Base-by-base conservation (phyloP, 2,113 vertebrate genomes). In the Gyps fulvus region DNA sequence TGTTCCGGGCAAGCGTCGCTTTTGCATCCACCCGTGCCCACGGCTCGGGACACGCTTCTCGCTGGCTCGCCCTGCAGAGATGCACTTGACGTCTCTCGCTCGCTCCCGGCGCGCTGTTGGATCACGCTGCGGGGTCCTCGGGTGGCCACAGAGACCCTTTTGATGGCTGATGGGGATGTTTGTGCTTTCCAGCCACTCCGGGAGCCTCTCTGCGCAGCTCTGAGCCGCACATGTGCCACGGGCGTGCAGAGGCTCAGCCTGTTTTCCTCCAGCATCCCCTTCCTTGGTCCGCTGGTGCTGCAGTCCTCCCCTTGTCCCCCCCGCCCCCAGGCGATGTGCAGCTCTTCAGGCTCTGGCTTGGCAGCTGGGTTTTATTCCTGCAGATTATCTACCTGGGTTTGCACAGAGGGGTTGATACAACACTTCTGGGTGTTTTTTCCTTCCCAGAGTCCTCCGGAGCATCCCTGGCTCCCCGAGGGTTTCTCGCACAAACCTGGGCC, bases 11-110 rank as follows among this genome's bases (percentile, higher is more conserved):
- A 26, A 80, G n/a, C 25, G 11, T 7, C 3, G 0, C 47, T 62
- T 16, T 15, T 16, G 49, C 27, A 25, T 1, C 7, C 38, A 2
- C 1, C 0, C 0, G 3, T 58, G 36, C 42, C 55, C 26, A 0
- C 6, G 29, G 70, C 7, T 11, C 34, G 8, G 89, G 38, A n/a
- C 38, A 3, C 3, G 2, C 16, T 38, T 34, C 19, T 38, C 25
- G 32, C 49, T 31, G 55, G 20, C 42, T 69, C 2, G 0, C 11
- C 55, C 55, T 3, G 7, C 20, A 18, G 70, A 61, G 57, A 40
- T 13, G 31, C 38, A 3, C 38, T 55, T 13, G 52, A 7, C 31
- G 23, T 10, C 23, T 52, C 45, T 32, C 3, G 0, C 0, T 67
- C 23, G n/a, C 16, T 77, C 20, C 43, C 16, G 2, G 77, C 23